Conservation (phyloP, 2,888 invertebrate species). For the Eristalis tenax region DNA sequence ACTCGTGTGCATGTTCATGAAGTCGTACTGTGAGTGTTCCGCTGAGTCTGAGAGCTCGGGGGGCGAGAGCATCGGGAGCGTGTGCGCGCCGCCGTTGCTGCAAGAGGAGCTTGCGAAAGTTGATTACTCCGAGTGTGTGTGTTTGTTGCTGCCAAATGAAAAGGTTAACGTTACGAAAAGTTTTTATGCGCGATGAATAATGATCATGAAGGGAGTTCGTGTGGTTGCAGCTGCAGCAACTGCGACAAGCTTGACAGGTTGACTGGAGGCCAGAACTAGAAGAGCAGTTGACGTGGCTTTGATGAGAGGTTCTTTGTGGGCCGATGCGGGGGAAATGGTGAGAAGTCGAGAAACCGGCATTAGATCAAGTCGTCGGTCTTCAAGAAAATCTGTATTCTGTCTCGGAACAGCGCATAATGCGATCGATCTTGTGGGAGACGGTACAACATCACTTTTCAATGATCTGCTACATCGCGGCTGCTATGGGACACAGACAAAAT, state of each 20-base stretch:
- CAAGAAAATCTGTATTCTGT: no score
- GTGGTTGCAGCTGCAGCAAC: not conserved
- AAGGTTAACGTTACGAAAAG: constrained; percentile 52
- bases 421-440: no score
- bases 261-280: not conserved
- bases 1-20: not conserved
- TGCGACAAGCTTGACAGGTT: not conserved
- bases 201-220: constrained; percentile 39
- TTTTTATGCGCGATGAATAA: constrained; percentile 30
- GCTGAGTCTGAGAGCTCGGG: not conserved
- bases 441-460: no score
- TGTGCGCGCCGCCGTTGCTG: constrained; percentile 27
- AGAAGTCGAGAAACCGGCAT: no score
- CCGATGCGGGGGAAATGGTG: no score
- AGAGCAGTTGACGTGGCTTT: not conserved
- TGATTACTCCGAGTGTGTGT: constrained; percentile 14
- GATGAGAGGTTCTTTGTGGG: not conserved
- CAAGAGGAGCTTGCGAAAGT: constrained; percentile 65
- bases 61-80: constrained; percentile 12
- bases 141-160: constrained; percentile 40
- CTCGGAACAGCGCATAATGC: no score
- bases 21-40: constrained; percentile 1
- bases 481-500: no score
- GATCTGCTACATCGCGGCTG: no score
- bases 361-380: no score